Evolutionary conservation across 2,888 invertebrate genomes (phyloP), one percentile per base, ranked within the genome.

Genomic region (Dryomyza anilis): DNA sequence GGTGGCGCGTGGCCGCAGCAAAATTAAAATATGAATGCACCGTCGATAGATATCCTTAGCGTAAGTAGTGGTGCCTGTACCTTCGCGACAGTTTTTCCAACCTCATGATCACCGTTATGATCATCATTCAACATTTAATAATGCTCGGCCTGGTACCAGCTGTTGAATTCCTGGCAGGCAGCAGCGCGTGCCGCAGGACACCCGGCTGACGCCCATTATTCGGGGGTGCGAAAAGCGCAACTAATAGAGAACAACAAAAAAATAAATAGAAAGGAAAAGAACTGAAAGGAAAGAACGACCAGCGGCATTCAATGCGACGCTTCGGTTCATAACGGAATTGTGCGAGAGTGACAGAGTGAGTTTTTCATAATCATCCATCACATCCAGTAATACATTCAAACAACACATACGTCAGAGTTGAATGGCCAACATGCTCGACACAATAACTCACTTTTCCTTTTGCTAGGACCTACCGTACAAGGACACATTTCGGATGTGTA

Each of bases 291-390:
- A 29, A 14, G 29, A n/a, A n/a, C n/a, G n/a, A n/a, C n/a, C n/a
- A n/a, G n/a, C n/a, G n/a, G n/a, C n/a, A n/a, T n/a, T n/a, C n/a
- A n/a, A n/a, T n/a, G n/a, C 55, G 30, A 29, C 46, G 21, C 21
- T 25, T 30, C 23, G 48, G 21, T 29, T 21, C 21, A n/a, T 48
- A 59, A 59, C 59, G 59, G 59, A 59, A 48, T 48, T 48, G 30
- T 30, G 21, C 19, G 48, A 46, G n/a, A n/a, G n/a, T n/a, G n/a
- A n/a, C n/a, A n/a, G n/a, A n/a, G 48, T 33, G 57, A 36, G 36
- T 33, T 33, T 33, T 55, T 36, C 55, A 33, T 21, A 8, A 16
- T 2, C 21, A 48, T 19, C 10, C 23, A 48, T 23, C 48, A 46
- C 46, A 6, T 3, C 4, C 46, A 19, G 0, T 3, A 2, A 33